Evolutionary conservation across 2,888 invertebrate species (phyloP), one percentile per base, ranked within the genome.

Genomic region (Branchipolynoe longqiensis): DNA sequence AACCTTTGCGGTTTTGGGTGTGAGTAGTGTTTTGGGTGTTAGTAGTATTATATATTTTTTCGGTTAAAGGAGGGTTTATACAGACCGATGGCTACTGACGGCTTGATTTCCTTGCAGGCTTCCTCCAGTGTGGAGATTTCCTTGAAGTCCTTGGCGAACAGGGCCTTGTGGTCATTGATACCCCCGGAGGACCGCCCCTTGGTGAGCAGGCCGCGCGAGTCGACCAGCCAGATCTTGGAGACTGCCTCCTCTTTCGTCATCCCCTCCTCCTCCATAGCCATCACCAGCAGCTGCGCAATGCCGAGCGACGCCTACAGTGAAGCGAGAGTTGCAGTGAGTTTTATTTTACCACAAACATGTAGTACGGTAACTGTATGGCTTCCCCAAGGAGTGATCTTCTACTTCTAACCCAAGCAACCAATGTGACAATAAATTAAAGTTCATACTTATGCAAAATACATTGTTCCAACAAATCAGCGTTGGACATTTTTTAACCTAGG

Each of bases 191-290:
- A 97, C 84, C 98, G 95, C 94, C 97, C 82, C 82, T 64, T 82
- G 25, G 64, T 82, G 12, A 89, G 62, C n/a, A 99, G 95, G 0
- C 99, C 99, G 92, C 96, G 97, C 36, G 98, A 98, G 94, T 99
- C 99, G 78, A 99, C 97, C 96, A 99, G 96, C 97, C 97, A 99
- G 91, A 99, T 97, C 92, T 96, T 96, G 0, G 94, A 94, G 86
- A 95, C 95, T 0, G 99, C 99, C 6, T 97, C 96, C 40, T 95
- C 95, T 33, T 96, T 95, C 0, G 95, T 92, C 0, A 96, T 94
- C 2, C 99, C 98, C 41, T 94, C 94, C 54, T 96, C 95, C 91
- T 95, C 94, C 98, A 99, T 98, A 6, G 98, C 98, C 96, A 97
- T 97, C 22, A 97, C 96, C 91, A 98, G 96, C 85, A 99, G 95